phyloP scores from a whole-genome alignment of 2,888 invertebrate species.

The Kryphioiulus occultus region DNA sequence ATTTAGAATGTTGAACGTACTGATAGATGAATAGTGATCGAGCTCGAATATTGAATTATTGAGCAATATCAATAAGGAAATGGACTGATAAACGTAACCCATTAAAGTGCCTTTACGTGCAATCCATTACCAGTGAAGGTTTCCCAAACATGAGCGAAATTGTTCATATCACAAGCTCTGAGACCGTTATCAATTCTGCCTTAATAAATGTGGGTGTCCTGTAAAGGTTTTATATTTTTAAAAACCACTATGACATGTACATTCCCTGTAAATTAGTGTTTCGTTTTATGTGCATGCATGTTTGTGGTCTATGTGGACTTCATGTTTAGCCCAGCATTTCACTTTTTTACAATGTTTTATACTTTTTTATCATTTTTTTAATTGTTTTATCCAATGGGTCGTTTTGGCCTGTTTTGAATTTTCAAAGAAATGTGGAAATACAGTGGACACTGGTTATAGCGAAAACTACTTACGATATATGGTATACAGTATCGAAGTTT shows the following conservation, averaged over 20 bases:
- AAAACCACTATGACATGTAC: conserved; percentile 32
- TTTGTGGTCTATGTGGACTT: not conserved
- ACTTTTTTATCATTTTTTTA: not conserved
- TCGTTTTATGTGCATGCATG: not conserved
- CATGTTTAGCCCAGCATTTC: not conserved
- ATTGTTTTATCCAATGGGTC: not conserved
- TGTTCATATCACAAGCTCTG: conserved; percentile 17
- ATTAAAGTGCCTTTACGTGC: not conserved
- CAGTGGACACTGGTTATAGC: not conserved
- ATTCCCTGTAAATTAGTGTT: conserved; percentile 15
- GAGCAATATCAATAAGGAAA: not conserved
- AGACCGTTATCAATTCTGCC: conserved; percentile 16
- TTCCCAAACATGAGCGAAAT: not conserved
- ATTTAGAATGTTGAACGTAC: not conserved
- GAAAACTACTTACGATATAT: too few species aligned
- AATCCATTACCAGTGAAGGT: not conserved
- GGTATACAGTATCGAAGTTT: too few species aligned
- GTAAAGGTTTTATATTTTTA: conserved; percentile 34
- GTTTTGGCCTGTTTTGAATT: not conserved
- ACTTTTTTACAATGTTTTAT: not conserved
- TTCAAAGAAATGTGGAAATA: not conserved
- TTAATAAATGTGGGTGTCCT: conserved; percentile 27
- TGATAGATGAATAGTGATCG: not conserved
- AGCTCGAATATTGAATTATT: not conserved
- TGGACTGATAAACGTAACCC: not conserved